These are phyloP conservation scores for Ophiodon elongatus DNA, from an alignment of 2,113 vertebrate species.

Conservation along the genomic window DNA sequence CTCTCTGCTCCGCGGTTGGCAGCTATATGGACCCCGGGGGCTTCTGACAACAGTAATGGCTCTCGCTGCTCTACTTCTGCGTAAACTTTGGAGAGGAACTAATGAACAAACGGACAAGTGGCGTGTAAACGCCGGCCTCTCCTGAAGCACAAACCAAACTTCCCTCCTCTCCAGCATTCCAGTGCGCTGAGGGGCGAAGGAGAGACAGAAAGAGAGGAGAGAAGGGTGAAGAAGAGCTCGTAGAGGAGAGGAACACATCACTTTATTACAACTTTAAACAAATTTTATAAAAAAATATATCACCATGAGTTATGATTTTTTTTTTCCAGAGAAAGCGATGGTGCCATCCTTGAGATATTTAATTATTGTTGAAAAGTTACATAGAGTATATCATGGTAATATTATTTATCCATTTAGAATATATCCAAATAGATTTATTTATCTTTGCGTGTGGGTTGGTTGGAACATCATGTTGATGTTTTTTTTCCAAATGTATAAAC, in stretches of 20 bases:
- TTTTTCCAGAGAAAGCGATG: slow-evolving; percentile 67
- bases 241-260: slow-evolving; percentile 38
- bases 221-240: neutral
- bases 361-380: slow-evolving; percentile 61
- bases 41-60: slow-evolving; percentile 49
- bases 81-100: slow-evolving; percentile 67
- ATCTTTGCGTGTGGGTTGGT: slow-evolving; percentile 56
- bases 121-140: slow-evolving; percentile 41
- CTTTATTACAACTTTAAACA: slow-evolving; percentile 69
- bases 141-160: slow-evolving; percentile 63
- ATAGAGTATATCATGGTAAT: slow-evolving; percentile 69
- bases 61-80: slow-evolving; percentile 50
- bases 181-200: slow-evolving; percentile 32
- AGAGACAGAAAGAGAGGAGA: slow-evolving; percentile 12
- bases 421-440: slow-evolving; percentile 80
- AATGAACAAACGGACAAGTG: slow-evolving; percentile 51
- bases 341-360: slow-evolving; percentile 81
- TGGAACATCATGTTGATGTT: slow-evolving; percentile 58
- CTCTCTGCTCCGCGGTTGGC: slow-evolving; percentile 59
- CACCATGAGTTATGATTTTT: slow-evolving; percentile 59
- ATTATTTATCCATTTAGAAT: slow-evolving; percentile 79
- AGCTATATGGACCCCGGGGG: slow-evolving; percentile 56
- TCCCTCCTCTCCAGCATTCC: slow-evolving; percentile 42
- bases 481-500: slow-evolving; percentile 64
- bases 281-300: slow-evolving; percentile 70